A percentile compares a stretch with the other conserved stretches of the same genome.
Conservation (phyloP, 2,797 vertebrate species). For the Neosilurus mollespiculum region DNA sequence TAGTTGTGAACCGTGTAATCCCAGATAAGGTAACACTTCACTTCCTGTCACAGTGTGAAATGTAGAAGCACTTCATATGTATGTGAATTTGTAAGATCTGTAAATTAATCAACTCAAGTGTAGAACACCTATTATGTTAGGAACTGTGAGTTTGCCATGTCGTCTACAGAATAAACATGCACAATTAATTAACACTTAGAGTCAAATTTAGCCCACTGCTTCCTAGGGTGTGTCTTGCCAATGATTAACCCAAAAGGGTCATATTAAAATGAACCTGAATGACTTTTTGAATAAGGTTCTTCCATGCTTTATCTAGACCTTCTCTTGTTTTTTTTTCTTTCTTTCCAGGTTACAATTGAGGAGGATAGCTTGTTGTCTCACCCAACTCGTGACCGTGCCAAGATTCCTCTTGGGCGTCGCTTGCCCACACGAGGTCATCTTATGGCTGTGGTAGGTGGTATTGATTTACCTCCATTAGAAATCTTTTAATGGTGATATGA, state of each 20-base stretch:
- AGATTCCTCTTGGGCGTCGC: slow-evolving; percentile 87
- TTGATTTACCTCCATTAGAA: slow-evolving; percentile 22
- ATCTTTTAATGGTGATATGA: background rate
- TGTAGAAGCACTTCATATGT: slow-evolving; percentile 26
- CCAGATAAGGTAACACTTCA: slow-evolving; percentile 17
- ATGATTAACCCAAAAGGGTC: background rate
- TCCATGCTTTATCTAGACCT: background rate
- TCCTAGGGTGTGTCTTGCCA: slow-evolving; percentile 26
- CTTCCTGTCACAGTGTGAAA: slow-evolving; percentile 28
- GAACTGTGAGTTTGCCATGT: slow-evolving; percentile 34
- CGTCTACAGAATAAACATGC: slow-evolving; percentile 5
- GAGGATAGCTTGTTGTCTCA: slow-evolving; percentile 86
- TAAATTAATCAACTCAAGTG: slow-evolving; percentile 24
- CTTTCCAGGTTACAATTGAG: slow-evolving; percentile 83
- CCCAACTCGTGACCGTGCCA: slow-evolving; percentile 87
- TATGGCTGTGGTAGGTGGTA: slow-evolving; percentile 85
- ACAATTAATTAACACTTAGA: slow-evolving; percentile 40
- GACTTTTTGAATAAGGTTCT: background rate
- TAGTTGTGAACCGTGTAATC: slow-evolving; percentile 30
- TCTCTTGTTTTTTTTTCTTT: background rate
- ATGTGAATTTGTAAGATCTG: slow-evolving; percentile 30
- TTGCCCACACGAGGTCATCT: slow-evolving; percentile 91
- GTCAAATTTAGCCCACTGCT: slow-evolving; percentile 1
- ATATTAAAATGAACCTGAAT: background rate
- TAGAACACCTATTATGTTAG: slow-evolving; percentile 16